Base-by-base conservation (phyloP, 2,797 vertebrate genomes). In the Streptopelia turtur region DNA sequence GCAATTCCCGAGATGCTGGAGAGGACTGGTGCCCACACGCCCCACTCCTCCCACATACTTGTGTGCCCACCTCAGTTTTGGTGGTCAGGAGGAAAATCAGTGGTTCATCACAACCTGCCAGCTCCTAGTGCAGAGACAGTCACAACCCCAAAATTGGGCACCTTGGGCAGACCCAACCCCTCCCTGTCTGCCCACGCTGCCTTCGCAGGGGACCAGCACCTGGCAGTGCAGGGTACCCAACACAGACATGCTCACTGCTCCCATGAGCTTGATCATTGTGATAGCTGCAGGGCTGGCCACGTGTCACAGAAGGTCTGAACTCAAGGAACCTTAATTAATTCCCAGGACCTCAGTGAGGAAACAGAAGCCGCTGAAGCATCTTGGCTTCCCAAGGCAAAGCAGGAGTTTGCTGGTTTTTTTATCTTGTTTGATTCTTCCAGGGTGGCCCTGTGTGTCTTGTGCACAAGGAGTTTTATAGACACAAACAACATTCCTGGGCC, bases 61-160 rank as follows among this genome's bases (percentile, higher is more conserved):
- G 1, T 10, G 7, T 71, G 25, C 12, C 22, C 33, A 24, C 41
- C 52, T 69, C 8, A 2, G 53, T 49, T 91, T 69, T 1, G 3
- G 31, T 18, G 5, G 11, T 57, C 57, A 83, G 28, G 27, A 79
- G n/a, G 7, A 79, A 6, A 6, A 64, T 0, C 2, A 60, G 16
- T 2, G 24, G 16, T 41, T 64, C 45, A 71, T n/a, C 0, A 0
- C 41, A 20, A 0, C 0, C 35, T n/a, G 14, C 12, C 2, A 27
- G 21, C 6, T 78, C 11, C 57, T 12, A 5, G 17, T 4, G 20
- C 27, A 75, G 50, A 56, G 22, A 63, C 0, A 5, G 25, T 33
- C 18, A 22, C 30, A 81, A 43, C 2, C 5, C 9, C 22, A 30
- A 52, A 80, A 88, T 0, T 17, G 11, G 27, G 16, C 6, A 70